Evolutionary conservation across 2,888 invertebrate genomes (phyloP).

Genomic region (Colletes collaris): DNA sequence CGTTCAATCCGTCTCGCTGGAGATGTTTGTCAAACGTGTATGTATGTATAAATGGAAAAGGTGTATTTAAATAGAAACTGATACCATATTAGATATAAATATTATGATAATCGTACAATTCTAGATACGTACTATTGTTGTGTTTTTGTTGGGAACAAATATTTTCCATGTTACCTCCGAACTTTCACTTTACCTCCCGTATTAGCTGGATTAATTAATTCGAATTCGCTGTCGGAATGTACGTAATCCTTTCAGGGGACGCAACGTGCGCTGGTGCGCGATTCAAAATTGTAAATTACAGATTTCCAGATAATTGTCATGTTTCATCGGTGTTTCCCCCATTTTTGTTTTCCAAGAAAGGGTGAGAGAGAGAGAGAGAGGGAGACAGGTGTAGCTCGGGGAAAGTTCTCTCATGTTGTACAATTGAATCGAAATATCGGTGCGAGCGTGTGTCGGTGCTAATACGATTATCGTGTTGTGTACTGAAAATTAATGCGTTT

Average conservation of each 20-base stretch:
- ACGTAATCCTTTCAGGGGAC: slow-evolving; percentile 66
- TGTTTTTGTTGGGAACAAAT: slow-evolving; percentile 31
- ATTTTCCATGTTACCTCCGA: slow-evolving; percentile 18
- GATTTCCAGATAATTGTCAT: slow-evolving; percentile 58
- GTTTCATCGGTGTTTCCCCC: slow-evolving; percentile 7
- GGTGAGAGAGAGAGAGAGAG: not conserved
- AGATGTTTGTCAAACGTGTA: too few relatives aligned
- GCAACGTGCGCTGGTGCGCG: slow-evolving; percentile 50
- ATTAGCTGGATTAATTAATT: slow-evolving; percentile 71
- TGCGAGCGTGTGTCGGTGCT: slow-evolving; percentile 5
- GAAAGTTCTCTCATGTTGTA: slow-evolving; percentile 22
- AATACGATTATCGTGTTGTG: slow-evolving; percentile 36
- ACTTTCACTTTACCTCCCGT: slow-evolving; percentile 54
- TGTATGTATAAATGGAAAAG: too few relatives aligned
- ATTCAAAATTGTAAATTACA: slow-evolving; percentile 65
- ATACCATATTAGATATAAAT: too few relatives aligned
- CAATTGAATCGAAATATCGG: slow-evolving; percentile 43
- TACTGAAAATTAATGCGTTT: slow-evolving; percentile 38
- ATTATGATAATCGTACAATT: too few relatives aligned
- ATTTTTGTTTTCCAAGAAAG: not conserved
- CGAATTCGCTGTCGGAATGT: slow-evolving; percentile 66
- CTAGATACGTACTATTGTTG: too few relatives aligned
- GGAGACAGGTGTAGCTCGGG: not conserved
- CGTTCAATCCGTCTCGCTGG: too few relatives aligned
- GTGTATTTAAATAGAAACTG: too few relatives aligned